Conservation (phyloP, 1,140 invertebrate species). For the Ladona fulva region DNA sequence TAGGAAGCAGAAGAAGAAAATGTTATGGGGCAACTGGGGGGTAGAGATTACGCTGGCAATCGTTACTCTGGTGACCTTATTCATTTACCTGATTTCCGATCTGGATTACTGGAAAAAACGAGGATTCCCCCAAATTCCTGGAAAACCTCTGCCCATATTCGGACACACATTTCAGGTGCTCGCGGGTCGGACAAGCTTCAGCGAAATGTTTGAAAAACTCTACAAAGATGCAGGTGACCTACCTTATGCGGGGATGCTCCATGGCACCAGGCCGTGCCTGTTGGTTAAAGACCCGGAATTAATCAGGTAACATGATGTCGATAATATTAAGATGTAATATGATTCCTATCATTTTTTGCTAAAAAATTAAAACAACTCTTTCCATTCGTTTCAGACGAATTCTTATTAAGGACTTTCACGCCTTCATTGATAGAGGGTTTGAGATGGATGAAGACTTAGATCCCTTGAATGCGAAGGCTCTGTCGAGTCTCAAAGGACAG, state of each 20-base stretch:
- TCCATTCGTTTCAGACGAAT: constrained; percentile 41
- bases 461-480: constrained; percentile 30
- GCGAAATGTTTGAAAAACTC: background rate
- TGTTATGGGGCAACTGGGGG: background rate
- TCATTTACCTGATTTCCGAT: background rate
- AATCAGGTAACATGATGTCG: constrained; percentile 32
- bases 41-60: background rate
- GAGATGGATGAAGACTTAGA: constrained; percentile 32
- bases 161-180: background rate
- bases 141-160: background rate
- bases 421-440: constrained; percentile 37
- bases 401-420: constrained; percentile 44
- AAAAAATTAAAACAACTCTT: too few relatives aligned
- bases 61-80: background rate
- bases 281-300: constrained; percentile 40
- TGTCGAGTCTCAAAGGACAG: constrained; percentile 31
- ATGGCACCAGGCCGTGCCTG: constrained; percentile 30
- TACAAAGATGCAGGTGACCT: constrained; percentile 30
- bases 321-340: too few relatives aligned
- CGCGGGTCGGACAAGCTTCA: background rate
- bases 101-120: background rate
- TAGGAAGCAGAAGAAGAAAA: too few relatives aligned
- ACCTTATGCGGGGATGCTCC: constrained; percentile 36
- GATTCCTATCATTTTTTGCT: too few relatives aligned
- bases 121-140: background rate